A percentile compares a stretch with the other conserved stretches of the same genome.
These are phyloP conservation scores for Callocephalon fimbriatum DNA, from an alignment of 2,113 vertebrate genomes.

Conservation along the genomic window DNA sequence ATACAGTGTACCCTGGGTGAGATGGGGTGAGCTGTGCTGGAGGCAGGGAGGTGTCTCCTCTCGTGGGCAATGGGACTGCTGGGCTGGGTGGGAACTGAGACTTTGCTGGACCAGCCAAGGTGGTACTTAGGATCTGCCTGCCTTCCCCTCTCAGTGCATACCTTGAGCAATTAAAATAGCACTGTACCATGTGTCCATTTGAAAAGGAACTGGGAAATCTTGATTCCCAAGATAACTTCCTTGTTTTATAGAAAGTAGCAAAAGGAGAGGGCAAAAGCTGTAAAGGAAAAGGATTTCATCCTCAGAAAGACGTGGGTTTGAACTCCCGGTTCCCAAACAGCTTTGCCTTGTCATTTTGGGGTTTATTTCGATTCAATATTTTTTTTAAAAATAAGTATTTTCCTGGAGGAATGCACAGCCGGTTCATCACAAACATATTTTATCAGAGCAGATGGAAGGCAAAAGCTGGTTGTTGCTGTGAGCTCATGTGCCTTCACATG, in stretches of 20 bases:
- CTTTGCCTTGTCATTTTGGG: not conserved
- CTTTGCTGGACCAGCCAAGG: not conserved
- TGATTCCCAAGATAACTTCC: not conserved
- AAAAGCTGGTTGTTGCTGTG: conserved; percentile 9
- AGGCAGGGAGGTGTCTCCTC: not conserved
- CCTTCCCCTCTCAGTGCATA: not conserved
- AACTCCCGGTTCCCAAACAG: not conserved
- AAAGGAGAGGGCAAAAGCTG: rapidly evolving
- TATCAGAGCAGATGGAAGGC: conserved; percentile 30
- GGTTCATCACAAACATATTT: not conserved
- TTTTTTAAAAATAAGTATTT: not conserved
- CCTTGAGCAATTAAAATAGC: not conserved
- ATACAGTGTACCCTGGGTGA: rapidly evolving
- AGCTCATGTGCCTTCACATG: not conserved
- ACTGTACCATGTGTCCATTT: not conserved
- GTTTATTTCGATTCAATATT: not conserved
- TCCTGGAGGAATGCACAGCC: not conserved
- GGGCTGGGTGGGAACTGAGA: not conserved
- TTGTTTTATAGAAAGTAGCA: not conserved
- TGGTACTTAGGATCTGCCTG: not conserved
- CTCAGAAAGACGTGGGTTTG: not conserved
- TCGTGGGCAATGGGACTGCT: not conserved
- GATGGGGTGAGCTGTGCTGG: not conserved
- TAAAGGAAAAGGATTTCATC: not conserved
- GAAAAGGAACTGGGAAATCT: not conserved